These are phyloP conservation scores for Lytechinus variegatus DNA, from an alignment of 35 echinoderm and acorn worm species.

Conservation along the genomic window DNA sequence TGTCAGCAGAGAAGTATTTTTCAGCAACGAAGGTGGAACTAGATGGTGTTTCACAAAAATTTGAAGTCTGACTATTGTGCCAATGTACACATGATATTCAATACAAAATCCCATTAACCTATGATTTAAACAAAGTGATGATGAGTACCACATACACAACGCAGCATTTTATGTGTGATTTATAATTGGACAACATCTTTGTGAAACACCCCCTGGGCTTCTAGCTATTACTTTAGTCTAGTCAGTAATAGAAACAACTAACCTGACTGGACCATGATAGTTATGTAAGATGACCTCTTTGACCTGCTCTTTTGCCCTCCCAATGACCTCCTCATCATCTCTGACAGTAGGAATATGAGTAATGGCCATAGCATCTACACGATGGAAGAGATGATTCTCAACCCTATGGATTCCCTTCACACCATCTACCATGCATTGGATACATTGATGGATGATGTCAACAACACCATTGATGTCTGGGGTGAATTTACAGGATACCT, in stretches of 20 bases:
- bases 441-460: constrained; percentile 59
- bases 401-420: constrained; percentile 57
- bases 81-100: too few relatives aligned
- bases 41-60: too few relatives aligned
- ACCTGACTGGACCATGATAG: constrained; percentile 92
- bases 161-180: too few relatives aligned
- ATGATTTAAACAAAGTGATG: too few relatives aligned
- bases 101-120: too few relatives aligned
- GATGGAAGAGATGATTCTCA: constrained; percentile 66
- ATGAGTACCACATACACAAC: too few relatives aligned
- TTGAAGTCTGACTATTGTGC: too few relatives aligned
- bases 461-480: constrained; percentile 77
- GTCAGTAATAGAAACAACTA: neutral
- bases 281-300: constrained; percentile 67
- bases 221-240: too few relatives aligned
- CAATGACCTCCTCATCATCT: constrained; percentile 79
- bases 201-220: too few relatives aligned
- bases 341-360: constrained; percentile 75
- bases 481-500: constrained; percentile 71
- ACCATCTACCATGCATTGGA: constrained; percentile 76
- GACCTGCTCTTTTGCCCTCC: constrained; percentile 75
- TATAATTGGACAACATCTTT: too few relatives aligned
- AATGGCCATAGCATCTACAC: constrained; percentile 62
- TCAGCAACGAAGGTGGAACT: too few relatives aligned
- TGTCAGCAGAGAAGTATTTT: too few relatives aligned